These are phyloP conservation scores for Calonectris borealis DNA, from an alignment of 2,113 vertebrate genomes.

Conservation along the genomic window DNA sequence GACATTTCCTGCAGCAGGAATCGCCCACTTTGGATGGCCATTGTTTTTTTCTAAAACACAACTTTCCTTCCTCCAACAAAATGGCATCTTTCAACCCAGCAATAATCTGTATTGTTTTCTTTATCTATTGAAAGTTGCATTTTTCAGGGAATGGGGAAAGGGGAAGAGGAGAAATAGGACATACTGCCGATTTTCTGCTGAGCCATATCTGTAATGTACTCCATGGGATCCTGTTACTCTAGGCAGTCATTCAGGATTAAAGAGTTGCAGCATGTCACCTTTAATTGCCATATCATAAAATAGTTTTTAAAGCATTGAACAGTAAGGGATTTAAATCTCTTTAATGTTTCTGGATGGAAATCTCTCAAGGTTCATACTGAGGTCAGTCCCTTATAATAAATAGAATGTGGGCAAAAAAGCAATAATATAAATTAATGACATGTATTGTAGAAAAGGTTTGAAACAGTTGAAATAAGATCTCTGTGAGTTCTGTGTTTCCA, in stretches of 20 bases:
- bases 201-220: neutral
- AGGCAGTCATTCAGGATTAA: neutral
- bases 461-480: conserved; percentile 24
- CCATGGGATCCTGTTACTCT: neutral
- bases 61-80: neutral
- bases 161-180: neutral
- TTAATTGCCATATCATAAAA: conserved; percentile 59
- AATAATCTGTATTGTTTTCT: neutral
- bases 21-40: neutral
- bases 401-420: neutral
- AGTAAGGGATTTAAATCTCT: conserved; percentile 60
- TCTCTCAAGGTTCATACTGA: conserved; percentile 36
- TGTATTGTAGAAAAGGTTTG: neutral
- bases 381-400: conserved; percentile 35
- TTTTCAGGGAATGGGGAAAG: neutral
- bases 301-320: conserved; percentile 38
- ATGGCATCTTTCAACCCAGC: neutral
- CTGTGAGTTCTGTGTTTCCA: neutral
- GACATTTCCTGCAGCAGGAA: neutral
- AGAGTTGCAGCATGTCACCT: conserved; percentile 10
- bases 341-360: conserved; percentile 25
- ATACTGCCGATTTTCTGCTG: neutral
- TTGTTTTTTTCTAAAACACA: neutral
- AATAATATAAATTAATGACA: conserved; percentile 17
- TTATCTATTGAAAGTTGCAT: neutral